A percentile compares a stretch with the other conserved stretches of the same genome.
Evolutionary conservation across 2,888 invertebrate genomes (phyloP).

Genomic region (Drosophila suboccidentalis): DNA sequence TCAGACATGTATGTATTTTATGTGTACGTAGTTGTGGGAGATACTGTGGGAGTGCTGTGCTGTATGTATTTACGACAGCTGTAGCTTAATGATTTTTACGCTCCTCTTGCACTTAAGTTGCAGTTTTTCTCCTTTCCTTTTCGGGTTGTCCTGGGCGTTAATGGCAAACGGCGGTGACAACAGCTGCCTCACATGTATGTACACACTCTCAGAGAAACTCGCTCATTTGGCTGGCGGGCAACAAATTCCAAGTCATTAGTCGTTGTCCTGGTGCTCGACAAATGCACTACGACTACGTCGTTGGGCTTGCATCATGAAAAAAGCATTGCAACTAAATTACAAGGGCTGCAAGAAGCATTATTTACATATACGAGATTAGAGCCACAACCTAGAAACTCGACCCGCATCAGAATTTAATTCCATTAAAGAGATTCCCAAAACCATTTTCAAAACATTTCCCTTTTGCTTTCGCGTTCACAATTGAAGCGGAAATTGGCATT

Average conservation of each 20-base stretch:
- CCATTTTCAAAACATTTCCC: not conserved
- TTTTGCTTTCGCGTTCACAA: not conserved
- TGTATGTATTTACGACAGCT: slow-evolving; percentile 41
- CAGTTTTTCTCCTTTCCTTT: slow-evolving; percentile 57
- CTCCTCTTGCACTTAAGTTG: slow-evolving; percentile 70
- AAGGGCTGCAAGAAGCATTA: slow-evolving; percentile 44
- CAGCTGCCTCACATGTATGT: slow-evolving; percentile 49
- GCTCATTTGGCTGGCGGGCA: slow-evolving; percentile 78
- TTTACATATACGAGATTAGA: slow-evolving; percentile 48
- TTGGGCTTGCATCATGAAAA: slow-evolving; percentile 28
- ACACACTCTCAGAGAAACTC: slow-evolving; percentile 27
- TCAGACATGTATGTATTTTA: slow-evolving; percentile 26
- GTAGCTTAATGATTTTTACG: slow-evolving; percentile 76
- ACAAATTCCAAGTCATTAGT: slow-evolving; percentile 78
- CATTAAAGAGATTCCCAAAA: not conserved
- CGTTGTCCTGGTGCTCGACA: slow-evolving; percentile 54
- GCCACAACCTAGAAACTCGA: slow-evolving; percentile 12
- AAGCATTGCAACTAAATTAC: slow-evolving; percentile 61
- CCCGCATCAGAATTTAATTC: slow-evolving; percentile 8
- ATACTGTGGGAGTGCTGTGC: slow-evolving; percentile 19
- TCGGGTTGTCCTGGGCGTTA: slow-evolving; percentile 55
- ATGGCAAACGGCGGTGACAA: slow-evolving; percentile 76
- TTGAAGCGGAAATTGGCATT: not conserved
- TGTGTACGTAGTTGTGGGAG: slow-evolving; percentile 11
- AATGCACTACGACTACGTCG: slow-evolving; percentile 18